phyloP scores from a whole-genome alignment of 2,888 invertebrate genomes.

The Adela reaumurella region DNA sequence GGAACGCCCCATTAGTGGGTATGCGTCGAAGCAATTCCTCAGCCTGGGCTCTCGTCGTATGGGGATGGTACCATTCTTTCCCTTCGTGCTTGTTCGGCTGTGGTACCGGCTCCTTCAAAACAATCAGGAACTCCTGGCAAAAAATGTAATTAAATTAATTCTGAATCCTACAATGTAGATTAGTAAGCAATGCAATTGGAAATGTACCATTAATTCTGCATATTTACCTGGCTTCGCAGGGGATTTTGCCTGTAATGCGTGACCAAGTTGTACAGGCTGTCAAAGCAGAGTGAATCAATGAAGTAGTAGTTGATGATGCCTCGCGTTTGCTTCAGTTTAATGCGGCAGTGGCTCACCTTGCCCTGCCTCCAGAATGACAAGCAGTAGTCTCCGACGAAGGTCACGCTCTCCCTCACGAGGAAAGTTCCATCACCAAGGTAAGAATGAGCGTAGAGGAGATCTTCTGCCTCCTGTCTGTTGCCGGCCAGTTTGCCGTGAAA shows the following conservation, averaged over 20 bases:
- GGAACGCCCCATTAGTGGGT: constrained; percentile 88
- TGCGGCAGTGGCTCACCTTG: constrained; percentile 88
- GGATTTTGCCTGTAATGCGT: constrained; percentile 86
- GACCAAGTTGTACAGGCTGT: constrained; percentile 87
- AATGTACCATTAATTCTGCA: too few species aligned
- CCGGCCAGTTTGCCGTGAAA: constrained; percentile 85
- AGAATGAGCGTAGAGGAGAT: constrained; percentile 70
- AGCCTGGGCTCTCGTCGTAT: constrained; percentile 75
- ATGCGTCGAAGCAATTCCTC: constrained; percentile 85
- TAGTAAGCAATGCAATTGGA: too few species aligned
- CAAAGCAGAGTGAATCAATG: constrained; percentile 84
- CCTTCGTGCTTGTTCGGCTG: constrained; percentile 93
- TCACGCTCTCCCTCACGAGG: constrained; percentile 89
- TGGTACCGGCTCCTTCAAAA: constrained; percentile 85
- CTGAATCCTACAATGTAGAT: too few species aligned
- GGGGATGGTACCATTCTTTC: constrained; percentile 89
- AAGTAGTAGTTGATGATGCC: constrained; percentile 88
- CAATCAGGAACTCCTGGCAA: constrained; percentile 86
- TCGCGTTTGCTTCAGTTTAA: constrained; percentile 83
- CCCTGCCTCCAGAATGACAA: constrained; percentile 91
- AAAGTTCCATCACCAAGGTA: constrained; percentile 89
- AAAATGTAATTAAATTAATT: too few species aligned
- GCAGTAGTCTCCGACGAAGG: constrained; percentile 94
- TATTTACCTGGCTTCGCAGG: constrained; percentile 69
- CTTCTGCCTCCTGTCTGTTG: constrained; percentile 76